These are phyloP conservation scores for Chloropsis hardwickii DNA, from an alignment of 2,113 vertebrate genomes.

Conservation along the genomic window DNA sequence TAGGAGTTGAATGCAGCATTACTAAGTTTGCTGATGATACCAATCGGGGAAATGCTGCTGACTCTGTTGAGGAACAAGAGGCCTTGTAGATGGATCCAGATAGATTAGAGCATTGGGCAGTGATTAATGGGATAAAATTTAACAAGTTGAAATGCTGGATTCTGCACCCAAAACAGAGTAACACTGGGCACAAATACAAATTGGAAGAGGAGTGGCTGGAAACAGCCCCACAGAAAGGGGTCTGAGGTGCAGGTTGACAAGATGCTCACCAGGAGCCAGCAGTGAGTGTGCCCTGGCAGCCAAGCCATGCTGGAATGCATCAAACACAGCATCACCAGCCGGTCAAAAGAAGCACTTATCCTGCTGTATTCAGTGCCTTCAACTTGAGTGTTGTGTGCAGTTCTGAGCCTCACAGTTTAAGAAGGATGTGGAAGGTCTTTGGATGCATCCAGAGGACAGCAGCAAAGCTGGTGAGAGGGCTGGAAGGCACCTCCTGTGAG, in stretches of 20 bases:
- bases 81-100: background rate
- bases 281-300: background rate
- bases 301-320: background rate
- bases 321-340: background rate
- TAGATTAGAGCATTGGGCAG: background rate
- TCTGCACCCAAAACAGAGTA: background rate
- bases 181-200: background rate
- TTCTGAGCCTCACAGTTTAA: background rate
- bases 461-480: background rate
- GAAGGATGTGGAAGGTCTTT: background rate
- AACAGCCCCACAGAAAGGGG: background rate
- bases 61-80: background rate
- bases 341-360: background rate
- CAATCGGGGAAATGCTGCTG: background rate
- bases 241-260: background rate
- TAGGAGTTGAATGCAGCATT: background rate
- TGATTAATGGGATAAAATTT: background rate
- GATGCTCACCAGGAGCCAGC: background rate
- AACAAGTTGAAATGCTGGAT: background rate
- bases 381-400: background rate
- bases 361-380: background rate
- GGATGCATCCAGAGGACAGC: background rate
- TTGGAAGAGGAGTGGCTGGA: background rate
- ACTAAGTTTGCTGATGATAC: no score
- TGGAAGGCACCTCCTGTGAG: background rate